Base-by-base conservation (phyloP, 92 coral and sea anemone species). In the Palythoa grandis region DNA sequence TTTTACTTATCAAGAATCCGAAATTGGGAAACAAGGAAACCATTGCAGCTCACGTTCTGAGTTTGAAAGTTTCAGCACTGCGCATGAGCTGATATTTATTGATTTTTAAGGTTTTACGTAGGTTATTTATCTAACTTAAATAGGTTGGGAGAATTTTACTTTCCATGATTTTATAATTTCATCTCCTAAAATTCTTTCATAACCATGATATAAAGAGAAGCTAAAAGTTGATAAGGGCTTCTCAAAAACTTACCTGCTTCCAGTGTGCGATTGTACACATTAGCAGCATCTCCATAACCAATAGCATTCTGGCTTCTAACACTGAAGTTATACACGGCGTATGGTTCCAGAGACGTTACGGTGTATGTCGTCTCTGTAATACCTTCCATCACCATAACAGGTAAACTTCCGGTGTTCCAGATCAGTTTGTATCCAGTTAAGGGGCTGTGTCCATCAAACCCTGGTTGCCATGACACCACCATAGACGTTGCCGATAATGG, bases 401-500 rank as follows among this genome's bases (percentile, higher is more conserved):
- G 91, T 25, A 54, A 4, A 23, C 47, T 70, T 57, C 83, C 65
- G 47, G 89, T 79, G 38, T 22, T 87, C 88, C 84, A 82, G 11
- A 88, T 92, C 40, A 96, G 65, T 65, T 75, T 91, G 91, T 92
- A 96, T 17, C 94, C 87, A 38, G 92, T 93, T 73, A 96, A 84
- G 12, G 95, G 79, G 71, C 94, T 89, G 89, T 92, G 92, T 17
- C 99, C 99, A 73, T 93, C 89, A 90, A 93, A 96, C 10, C 94
- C 94, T 82, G 94, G 94, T 82, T 86, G 90, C 99, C 99, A 96
- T 67, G 92, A 88, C 88, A 96, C 87, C 89, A 91, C 80, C 78
- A 96, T 78, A 19, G 92, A 88, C 35, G 92, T 87, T 17, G 98
- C 93, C 37, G 99, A 89, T 16, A 83, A 66, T 4, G 96, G 87